A percentile compares a stretch with the other conserved stretches of the same genome.
phyloP scores from a whole-genome alignment of 1,140 invertebrate species.

The Habropoda laboriosa region DNA sequence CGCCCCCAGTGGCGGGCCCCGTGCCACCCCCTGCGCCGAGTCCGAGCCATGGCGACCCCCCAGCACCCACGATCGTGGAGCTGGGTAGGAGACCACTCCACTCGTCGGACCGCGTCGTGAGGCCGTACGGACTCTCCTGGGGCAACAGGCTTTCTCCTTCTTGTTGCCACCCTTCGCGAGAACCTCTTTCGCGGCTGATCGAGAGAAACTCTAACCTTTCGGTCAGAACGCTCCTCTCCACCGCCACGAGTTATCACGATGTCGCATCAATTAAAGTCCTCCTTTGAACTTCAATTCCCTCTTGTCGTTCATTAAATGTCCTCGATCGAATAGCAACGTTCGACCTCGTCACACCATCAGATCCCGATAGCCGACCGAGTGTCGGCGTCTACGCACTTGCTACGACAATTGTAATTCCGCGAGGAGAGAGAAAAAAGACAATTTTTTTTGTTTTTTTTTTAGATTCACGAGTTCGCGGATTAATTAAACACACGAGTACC shows the following conservation, averaged over 20 bases:
- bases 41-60: slow-evolving; percentile 81
- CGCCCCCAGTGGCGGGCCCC: slow-evolving; percentile 73
- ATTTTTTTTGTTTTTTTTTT: too few relatives aligned
- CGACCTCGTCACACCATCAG: slow-evolving; percentile 46
- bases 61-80: slow-evolving; percentile 82
- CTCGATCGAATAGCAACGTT: background rate
- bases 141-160: slow-evolving; percentile 73
- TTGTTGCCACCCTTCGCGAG: slow-evolving; percentile 47
- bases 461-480: too few relatives aligned
- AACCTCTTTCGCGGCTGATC: slow-evolving; percentile 49
- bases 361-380: slow-evolving; percentile 52
- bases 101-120: slow-evolving; percentile 82
- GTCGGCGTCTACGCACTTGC: slow-evolving; percentile 52
- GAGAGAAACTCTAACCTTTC: slow-evolving; percentile 49
- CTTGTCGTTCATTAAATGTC: slow-evolving; percentile 23
- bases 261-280: slow-evolving; percentile 53
- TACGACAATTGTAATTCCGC: slow-evolving; percentile 10
- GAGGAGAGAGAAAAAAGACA: too few relatives aligned
- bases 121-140: slow-evolving; percentile 76
- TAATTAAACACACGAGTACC: too few relatives aligned
- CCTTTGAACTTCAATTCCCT: slow-evolving; percentile 13
- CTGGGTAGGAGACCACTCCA: slow-evolving; percentile 81
- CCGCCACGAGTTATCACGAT: slow-evolving; percentile 49
- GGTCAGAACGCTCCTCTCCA: slow-evolving; percentile 51
- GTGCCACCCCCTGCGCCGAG: slow-evolving; percentile 75